These are phyloP conservation scores for Boloria selene DNA, from an alignment of 2,888 invertebrate genomes.

Conservation along the genomic window DNA sequence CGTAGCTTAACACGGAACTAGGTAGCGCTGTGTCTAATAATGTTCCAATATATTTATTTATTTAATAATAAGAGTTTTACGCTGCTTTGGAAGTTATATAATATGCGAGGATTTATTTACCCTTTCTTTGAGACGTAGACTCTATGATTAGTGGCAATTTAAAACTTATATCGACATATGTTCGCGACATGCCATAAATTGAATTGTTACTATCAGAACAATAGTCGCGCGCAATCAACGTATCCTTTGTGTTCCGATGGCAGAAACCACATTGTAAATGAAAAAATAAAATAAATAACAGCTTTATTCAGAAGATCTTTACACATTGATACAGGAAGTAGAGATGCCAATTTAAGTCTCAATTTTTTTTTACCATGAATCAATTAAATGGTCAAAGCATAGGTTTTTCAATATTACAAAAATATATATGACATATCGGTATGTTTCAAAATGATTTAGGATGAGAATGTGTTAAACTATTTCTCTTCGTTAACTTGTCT, in stretches of 20 bases:
- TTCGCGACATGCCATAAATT: slow-evolving; percentile 26
- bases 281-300: slow-evolving; percentile 20
- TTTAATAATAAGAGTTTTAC: too few relatives aligned
- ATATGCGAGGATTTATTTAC: slow-evolving; percentile 6
- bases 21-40: too few relatives aligned
- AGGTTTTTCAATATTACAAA: too few relatives aligned
- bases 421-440: too few relatives aligned
- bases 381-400: too few relatives aligned
- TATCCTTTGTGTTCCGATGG: slow-evolving; percentile 20
- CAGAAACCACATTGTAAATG: slow-evolving; percentile 19
- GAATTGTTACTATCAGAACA: slow-evolving; percentile 32
- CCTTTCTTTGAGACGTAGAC: slow-evolving; percentile 14
- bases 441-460: too few relatives aligned
- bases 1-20: too few relatives aligned
- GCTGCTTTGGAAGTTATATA: not conserved
- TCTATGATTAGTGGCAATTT: slow-evolving; percentile 9
- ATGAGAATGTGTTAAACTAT: too few relatives aligned
- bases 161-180: slow-evolving; percentile 17
- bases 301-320: not conserved
- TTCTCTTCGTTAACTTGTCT: too few relatives aligned
- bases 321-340: not conserved
- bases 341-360: not conserved
- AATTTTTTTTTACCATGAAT: too few relatives aligned
- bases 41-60: too few relatives aligned
- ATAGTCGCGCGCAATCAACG: slow-evolving; percentile 32